Evolutionary conservation across 2,113 vertebrate species (phyloP), one percentile per base, ranked within the genome.

Genomic region (Verasper variegatus): DNA sequence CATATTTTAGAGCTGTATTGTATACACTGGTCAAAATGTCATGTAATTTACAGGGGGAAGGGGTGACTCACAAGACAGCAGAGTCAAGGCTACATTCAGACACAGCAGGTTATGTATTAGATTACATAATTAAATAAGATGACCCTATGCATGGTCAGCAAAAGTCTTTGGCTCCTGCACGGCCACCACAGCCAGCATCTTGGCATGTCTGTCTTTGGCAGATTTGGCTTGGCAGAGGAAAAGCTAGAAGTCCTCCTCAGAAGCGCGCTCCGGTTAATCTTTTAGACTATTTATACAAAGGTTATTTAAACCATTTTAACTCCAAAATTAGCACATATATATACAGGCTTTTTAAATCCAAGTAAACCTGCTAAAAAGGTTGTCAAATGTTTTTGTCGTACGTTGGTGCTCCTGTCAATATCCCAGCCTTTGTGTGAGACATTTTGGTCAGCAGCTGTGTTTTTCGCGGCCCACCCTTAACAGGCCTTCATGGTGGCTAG

Each of bases 111-210:
- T 79, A 24, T 49, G 18, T 68, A 68, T 80, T 52, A 68, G 35
- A 57, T 74, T 68, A 62, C 26, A 26, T 73, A 54, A 67, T 72
- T 59, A 27, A 65, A 66, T 71, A 23, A 79, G 45, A 14, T 68
- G 49, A 73, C 49, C n/a, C 1, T 47, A 55, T 54, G 40, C 78
- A 51, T 21, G 70, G 64, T 80, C 77, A 68, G 63, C 52, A 61
- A 47, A 68, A 68, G 35, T 73, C 4, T 67, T 62, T 66, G 61
- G 45, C 76, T 45, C 9, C 47, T 63, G 21, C 71, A 13, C 1
- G 18, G 58, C 47, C 47, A 47, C 63, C 51, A 52, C 51, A 74
- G 65, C 18, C 52, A 5, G 14, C 57, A 58, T 24, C 56, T 71
- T 49, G 35, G 35, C 24, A 59, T 18, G 5, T 71, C 15, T 35